These are phyloP conservation scores for Amorpha juglandis DNA, from an alignment of 2,888 invertebrate species.

Conservation along the genomic window DNA sequence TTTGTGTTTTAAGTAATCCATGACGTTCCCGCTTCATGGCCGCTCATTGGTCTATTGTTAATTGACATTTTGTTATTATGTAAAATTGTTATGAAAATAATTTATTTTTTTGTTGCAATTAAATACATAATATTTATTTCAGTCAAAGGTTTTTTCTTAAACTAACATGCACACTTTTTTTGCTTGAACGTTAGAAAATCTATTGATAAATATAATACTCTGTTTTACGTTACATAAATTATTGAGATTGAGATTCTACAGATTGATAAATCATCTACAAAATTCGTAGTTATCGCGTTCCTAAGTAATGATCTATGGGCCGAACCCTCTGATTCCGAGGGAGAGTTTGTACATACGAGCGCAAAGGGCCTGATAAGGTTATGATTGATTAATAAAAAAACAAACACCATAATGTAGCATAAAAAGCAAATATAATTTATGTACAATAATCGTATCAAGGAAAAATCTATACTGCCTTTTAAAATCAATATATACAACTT, in stretches of 20 bases:
- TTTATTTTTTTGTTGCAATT: too few species aligned
- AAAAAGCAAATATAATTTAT: not conserved
- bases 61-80: too few species aligned
- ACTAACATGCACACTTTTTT: too few species aligned
- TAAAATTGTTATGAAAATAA: too few species aligned
- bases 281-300: not conserved
- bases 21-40: too few species aligned
- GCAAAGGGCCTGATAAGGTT: not conserved
- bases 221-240: not conserved
- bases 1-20: too few species aligned
- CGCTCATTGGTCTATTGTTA: too few species aligned
- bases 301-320: constrained; percentile 7
- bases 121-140: too few species aligned
- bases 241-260: not conserved
- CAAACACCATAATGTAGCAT: not conserved
- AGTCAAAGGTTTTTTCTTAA: too few species aligned
- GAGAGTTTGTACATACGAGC: not conserved
- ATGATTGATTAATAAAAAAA: constrained; percentile 21
- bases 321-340: constrained; percentile 1
- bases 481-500: not conserved
- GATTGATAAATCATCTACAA: constrained; percentile 1
- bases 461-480: not conserved
- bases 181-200: too few species aligned
- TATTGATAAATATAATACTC: too few species aligned
- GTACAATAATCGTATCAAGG: not conserved